phyloP scores from a whole-genome alignment of 2,113 vertebrate species.

The Perccottus glenii region DNA sequence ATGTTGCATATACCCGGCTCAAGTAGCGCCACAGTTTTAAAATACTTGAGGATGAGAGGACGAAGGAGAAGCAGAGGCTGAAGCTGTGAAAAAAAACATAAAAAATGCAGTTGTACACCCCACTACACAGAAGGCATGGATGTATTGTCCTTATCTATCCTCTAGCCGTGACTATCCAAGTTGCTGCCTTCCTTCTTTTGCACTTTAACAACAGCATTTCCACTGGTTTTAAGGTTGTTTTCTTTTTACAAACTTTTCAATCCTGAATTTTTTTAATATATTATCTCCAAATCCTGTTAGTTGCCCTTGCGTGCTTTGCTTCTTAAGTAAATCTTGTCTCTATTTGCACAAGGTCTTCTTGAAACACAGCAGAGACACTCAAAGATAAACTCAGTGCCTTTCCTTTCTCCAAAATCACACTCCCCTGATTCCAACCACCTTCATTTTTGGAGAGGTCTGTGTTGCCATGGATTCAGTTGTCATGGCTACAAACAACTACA shows the following conservation, averaged over 20 bases:
- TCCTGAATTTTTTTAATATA: too few species aligned
- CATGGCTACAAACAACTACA: constrained; percentile 78
- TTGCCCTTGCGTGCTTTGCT: neutral
- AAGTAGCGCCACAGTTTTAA: constrained; percentile 39
- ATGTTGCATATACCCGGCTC: constrained; percentile 35
- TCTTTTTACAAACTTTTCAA: too few species aligned
- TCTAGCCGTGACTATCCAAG: neutral
- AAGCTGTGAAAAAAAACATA: constrained; percentile 54
- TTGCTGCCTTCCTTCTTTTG: constrained; percentile 10
- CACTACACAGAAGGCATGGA: constrained; percentile 6
- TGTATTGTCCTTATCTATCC: constrained; percentile 10
- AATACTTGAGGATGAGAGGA: constrained; percentile 39
- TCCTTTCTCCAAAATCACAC: neutral
- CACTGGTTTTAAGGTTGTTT: neutral
- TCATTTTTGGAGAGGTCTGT: constrained; percentile 70
- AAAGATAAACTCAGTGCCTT: constrained; percentile 48
- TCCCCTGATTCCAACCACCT: constrained; percentile 50
- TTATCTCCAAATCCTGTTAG: neutral
- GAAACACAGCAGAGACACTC: constrained; percentile 48
- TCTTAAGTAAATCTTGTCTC: constrained; percentile 25
- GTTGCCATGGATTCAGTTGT: constrained; percentile 76
- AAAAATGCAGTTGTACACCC: constrained; percentile 16
- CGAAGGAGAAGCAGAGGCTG: constrained; percentile 39
- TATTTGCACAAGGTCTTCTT: constrained; percentile 44
- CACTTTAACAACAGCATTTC: constrained; percentile 8